Evolutionary conservation across 2,797 vertebrate genomes (phyloP).

Genomic region (Sebastes nivosus): DNA sequence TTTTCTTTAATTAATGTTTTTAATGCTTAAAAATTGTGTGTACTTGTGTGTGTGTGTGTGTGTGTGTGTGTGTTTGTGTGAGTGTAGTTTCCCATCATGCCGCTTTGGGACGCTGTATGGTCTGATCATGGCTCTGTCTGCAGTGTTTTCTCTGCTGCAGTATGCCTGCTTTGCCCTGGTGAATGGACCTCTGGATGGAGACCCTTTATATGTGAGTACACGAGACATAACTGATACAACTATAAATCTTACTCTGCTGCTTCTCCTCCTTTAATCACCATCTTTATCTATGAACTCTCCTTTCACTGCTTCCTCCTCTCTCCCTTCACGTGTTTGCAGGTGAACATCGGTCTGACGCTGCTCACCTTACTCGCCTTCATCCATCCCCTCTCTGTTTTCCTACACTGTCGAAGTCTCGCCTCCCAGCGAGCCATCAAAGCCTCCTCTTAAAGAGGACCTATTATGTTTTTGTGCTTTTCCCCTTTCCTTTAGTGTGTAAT

Average conservation of each 20-base stretch:
- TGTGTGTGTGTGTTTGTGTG: not conserved
- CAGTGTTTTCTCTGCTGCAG: constrained; percentile 87
- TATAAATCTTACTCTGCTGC: not conserved
- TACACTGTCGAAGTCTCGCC: constrained; percentile 74
- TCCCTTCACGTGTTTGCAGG: constrained; percentile 67
- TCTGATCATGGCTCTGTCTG: constrained; percentile 87
- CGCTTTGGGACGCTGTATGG: constrained; percentile 94
- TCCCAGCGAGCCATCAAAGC: not conserved
- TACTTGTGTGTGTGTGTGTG: constrained; percentile 36
- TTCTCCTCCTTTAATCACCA: too few species aligned
- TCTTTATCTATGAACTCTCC: not conserved
- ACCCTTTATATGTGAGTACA: constrained; percentile 89
- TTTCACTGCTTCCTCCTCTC: not conserved
- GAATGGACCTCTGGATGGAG: constrained; percentile 77
- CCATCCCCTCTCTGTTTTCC: constrained; percentile 85
- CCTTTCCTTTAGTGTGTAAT: too few species aligned
- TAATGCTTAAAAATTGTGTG: not conserved
- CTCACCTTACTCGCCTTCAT: constrained; percentile 85
- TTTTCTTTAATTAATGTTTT: too few species aligned
- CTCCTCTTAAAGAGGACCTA: not conserved
- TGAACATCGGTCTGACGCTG: constrained; percentile 78
- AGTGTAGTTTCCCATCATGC: constrained; percentile 85
- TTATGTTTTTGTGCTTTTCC: too few species aligned
- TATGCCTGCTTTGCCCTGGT: constrained; percentile 89
- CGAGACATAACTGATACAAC: not conserved